Evolutionary conservation across 2,797 vertebrate genomes (phyloP).

Genomic region (Intellagama lesueurii): DNA sequence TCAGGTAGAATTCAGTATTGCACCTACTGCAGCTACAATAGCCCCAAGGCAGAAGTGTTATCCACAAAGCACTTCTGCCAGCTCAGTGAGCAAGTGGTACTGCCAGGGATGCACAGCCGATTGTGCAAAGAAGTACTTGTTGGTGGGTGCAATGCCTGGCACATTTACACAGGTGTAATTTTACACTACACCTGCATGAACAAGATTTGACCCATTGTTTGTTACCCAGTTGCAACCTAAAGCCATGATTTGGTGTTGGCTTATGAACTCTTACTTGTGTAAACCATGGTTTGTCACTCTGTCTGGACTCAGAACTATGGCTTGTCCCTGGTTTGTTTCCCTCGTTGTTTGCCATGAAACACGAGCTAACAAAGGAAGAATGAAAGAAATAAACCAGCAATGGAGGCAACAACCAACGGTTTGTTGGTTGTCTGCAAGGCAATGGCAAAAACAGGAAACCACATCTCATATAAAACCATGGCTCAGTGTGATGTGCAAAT

Average conservation of each 20-base stretch:
- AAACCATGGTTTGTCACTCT: background rate
- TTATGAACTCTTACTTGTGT: background rate
- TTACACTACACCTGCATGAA: too few species aligned
- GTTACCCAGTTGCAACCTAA: background rate
- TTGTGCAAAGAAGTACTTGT: too few species aligned
- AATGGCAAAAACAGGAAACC: background rate
- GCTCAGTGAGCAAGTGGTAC: too few species aligned
- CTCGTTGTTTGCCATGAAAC: background rate
- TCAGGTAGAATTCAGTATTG: too few species aligned
- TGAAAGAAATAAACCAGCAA: background rate
- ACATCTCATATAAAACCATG: background rate
- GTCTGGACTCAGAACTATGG: background rate
- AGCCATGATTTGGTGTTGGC: background rate
- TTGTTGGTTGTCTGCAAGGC: background rate
- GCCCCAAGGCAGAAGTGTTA: too few species aligned
- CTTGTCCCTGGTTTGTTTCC: background rate
- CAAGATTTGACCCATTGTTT: background rate
- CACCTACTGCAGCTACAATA: too few species aligned
- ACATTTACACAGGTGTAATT: too few species aligned
- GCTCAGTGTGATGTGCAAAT: background rate
- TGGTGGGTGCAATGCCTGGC: too few species aligned
- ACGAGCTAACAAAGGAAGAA: background rate
- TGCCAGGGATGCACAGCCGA: too few species aligned
- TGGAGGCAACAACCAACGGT: background rate
- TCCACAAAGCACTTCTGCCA: too few species aligned